phyloP scores from a whole-genome alignment of 53 echinoderm and acorn worm genomes.

The Holothuria scabra region DNA sequence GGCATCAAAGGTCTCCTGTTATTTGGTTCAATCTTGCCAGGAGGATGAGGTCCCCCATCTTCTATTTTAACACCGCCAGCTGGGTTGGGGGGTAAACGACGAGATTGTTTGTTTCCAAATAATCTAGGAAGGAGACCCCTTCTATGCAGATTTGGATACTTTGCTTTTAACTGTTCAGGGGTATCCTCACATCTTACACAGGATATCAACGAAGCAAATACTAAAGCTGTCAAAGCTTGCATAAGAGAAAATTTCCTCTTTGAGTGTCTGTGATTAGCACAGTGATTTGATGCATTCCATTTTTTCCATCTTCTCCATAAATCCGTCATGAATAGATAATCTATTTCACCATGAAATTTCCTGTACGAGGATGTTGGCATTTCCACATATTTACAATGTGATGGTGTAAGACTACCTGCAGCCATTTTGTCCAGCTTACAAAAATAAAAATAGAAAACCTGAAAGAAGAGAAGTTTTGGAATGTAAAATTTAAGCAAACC shows the following conservation, averaged over 20 bases:
- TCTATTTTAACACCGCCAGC: not conserved
- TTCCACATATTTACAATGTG: not conserved
- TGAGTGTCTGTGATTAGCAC: not conserved
- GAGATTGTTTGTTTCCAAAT: constrained; percentile 55
- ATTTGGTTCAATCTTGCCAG: constrained; percentile 26
- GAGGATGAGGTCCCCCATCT: constrained; percentile 23
- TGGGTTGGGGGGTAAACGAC: constrained; percentile 23
- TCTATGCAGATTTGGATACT: constrained; percentile 75
- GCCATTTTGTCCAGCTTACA: constrained; percentile 8
- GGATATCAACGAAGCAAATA: not conserved
- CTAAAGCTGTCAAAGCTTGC: not conserved
- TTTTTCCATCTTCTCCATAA: not conserved
- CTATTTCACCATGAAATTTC: not conserved
- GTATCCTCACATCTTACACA: not conserved
- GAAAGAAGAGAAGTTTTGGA: no score
- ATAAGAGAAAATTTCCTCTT: not conserved
- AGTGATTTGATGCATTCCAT: not conserved
- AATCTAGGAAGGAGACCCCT: constrained; percentile 78
- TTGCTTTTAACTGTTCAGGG: constrained; percentile 27
- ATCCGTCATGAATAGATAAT: no score
- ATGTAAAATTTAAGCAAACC: no score
- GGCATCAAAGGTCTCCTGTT: constrained; percentile 54
- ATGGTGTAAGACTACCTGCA: not conserved
- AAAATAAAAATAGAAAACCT: no score
- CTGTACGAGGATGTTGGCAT: not conserved